Conservation (phyloP, 1,140 invertebrate species). For the Subanguina moxae region DNA sequence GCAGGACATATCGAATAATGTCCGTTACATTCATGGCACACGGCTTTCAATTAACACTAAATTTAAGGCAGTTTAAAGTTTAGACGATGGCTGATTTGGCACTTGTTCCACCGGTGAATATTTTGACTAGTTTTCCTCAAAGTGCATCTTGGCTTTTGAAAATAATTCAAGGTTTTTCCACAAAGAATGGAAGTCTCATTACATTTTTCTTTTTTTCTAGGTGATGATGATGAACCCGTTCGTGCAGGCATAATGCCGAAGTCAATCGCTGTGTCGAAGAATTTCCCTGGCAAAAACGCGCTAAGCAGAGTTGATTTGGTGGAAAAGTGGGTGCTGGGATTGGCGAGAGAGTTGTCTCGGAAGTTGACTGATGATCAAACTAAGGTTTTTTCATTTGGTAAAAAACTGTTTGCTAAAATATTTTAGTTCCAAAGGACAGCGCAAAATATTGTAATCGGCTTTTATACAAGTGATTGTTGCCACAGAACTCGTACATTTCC, state of each 20-base stretch:
- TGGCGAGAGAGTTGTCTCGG: not conserved
- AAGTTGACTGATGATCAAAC: not conserved
- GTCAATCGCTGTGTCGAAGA: not conserved
- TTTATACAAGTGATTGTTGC: conserved; percentile 1
- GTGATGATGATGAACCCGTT: not conserved
- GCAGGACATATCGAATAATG: too few species aligned
- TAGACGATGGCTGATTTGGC: not conserved
- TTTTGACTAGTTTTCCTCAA: not conserved
- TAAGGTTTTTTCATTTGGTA: not conserved
- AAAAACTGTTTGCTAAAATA: not conserved
- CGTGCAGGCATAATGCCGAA: not conserved
- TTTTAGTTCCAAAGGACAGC: not conserved
- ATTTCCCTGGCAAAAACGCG: not conserved
- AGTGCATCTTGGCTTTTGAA: not conserved
- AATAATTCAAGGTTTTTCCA: not conserved
- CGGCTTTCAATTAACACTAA: too few species aligned
- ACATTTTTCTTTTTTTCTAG: not conserved
- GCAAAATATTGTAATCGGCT: not conserved
- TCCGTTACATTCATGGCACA: too few species aligned
- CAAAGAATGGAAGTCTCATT: not conserved
- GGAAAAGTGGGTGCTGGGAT: not conserved
- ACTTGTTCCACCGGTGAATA: not conserved
- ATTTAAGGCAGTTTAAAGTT: not conserved
- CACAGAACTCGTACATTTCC: not conserved
- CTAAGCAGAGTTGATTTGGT: not conserved